phyloP scores from a whole-genome alignment of 2,797 vertebrate genomes.

The Paratrypauchen microcephalus region DNA sequence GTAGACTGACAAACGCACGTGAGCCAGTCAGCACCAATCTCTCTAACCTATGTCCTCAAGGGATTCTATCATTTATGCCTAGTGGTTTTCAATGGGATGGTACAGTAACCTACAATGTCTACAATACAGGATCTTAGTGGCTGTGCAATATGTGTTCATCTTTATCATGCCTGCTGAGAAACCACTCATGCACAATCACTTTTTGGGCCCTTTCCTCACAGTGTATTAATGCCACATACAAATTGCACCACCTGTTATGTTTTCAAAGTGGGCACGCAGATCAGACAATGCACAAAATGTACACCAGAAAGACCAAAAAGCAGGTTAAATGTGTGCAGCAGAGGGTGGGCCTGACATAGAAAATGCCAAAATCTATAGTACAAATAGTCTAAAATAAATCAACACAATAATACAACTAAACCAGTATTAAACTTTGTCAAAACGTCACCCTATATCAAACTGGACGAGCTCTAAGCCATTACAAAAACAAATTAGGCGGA shows the following conservation, averaged over 20 bases:
- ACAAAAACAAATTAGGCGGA: too few species aligned
- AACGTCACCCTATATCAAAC: not conserved
- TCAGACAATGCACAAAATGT: conserved; percentile 27
- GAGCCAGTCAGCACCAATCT: conserved; percentile 14
- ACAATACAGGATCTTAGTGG: conserved; percentile 9
- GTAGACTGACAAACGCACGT: conserved; percentile 30
- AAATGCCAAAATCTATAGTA: not conserved
- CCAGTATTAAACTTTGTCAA: not conserved
- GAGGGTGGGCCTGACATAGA: not conserved
- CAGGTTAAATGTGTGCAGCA: not conserved
- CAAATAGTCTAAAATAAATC: too few species aligned
- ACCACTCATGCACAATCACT: conserved; percentile 33
- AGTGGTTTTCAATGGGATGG: conserved; percentile 10
- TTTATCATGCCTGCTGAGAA: conserved; percentile 42
- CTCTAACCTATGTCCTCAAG: conserved; percentile 3
- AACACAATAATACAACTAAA: too few species aligned
- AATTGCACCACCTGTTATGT: conserved; percentile 57
- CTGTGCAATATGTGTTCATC: conserved; percentile 31
- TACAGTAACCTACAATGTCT: not conserved
- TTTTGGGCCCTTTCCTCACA: conserved; percentile 41
- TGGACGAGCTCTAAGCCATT: too few species aligned
- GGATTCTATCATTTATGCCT: not conserved
- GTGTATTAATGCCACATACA: conserved; percentile 41
- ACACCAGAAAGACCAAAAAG: conserved; percentile 22
- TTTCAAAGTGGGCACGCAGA: conserved; percentile 11